Evolutionary conservation across 2,797 vertebrate species (phyloP), one percentile per base, ranked within the genome.

Genomic region (Malacoraja senta): DNA sequence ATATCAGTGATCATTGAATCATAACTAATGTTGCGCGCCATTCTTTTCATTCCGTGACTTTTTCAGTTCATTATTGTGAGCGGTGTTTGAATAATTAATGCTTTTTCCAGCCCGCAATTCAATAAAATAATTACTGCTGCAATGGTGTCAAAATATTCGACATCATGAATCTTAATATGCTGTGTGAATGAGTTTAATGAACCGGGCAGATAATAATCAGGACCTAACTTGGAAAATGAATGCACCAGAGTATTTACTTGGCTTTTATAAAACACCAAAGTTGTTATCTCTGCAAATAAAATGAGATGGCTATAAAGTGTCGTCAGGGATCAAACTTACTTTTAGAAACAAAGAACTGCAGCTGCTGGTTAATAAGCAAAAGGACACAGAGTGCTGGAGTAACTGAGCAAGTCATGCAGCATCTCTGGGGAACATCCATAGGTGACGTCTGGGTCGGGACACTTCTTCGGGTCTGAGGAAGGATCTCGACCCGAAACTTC

Each of bases 271-370:
- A 94, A 93, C 94, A 6, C 74, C 72, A 19, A 93, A 94, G 32
- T 74, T 72, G 10, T 94, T 94, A 86, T 94, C 93, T 93, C 94
- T 94, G 93, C 17, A 68, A 88, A 68, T 88, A 88, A 68, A 88
- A 68, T 88, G 65, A 76, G 94, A 94, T 93, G 21, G 1, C 93
- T 94, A 94, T 93, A 94, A 93, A 65, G 93, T 94, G 26, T 94
- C 93, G 15, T 8, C 94, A 93, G 81, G 0, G 77, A 94, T 94
- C 84, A 68, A 35, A 24, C 61, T 88, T 4, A 0, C 8, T 35
- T n/a, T 15, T 53, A 53, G 44, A 53, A 53, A 53, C 3, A 53
- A 53, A 53, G 44, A 53, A 7, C 44, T 53, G 44, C 44, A 53
- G 44, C 4, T 6, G 44, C 44, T 53, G 44, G 44, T 53, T 53